These are phyloP conservation scores for Vanessa tameamea DNA, from an alignment of 1,140 invertebrate genomes.

Conservation along the genomic window DNA sequence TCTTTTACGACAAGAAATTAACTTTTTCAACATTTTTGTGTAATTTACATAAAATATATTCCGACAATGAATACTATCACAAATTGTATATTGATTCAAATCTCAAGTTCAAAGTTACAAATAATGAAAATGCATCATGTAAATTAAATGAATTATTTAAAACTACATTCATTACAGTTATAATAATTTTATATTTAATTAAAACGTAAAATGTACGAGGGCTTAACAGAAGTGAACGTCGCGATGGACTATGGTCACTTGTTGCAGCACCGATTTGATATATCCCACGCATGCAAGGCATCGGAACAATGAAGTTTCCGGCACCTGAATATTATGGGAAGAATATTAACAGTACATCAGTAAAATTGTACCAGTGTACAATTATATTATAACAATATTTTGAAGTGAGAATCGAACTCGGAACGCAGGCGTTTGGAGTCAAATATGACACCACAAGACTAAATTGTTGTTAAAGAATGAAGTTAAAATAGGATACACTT, in stretches of 20 bases:
- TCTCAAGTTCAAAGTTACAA: no score
- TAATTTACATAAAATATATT: no score
- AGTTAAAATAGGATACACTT: conserved; percentile 28
- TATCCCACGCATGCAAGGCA: conserved; percentile 62
- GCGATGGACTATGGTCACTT: conserved; percentile 64
- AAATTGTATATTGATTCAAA: no score
- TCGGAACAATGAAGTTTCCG: conserved; percentile 41
- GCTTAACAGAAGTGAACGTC: conserved; percentile 69
- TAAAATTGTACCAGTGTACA: no score
- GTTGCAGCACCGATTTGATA: conserved; percentile 67
- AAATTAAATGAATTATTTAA: no score
- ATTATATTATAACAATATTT: not conserved
- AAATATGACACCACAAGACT: conserved; percentile 20
- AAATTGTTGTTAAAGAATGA: not conserved
- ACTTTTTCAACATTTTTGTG: no score
- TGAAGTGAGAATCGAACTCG: not conserved
- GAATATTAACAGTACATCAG: not conserved
- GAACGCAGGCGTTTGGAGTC: no score
- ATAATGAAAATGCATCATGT: no score
- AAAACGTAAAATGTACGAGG: conserved; percentile 52
- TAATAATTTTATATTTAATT: no score
- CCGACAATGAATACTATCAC: no score
- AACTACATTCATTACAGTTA: no score
- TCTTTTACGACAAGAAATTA: no score
- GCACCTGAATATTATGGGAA: conserved; percentile 58